Evolutionary conservation across 2,888 invertebrate genomes (phyloP).

Genomic region (Drepana falcataria): DNA sequence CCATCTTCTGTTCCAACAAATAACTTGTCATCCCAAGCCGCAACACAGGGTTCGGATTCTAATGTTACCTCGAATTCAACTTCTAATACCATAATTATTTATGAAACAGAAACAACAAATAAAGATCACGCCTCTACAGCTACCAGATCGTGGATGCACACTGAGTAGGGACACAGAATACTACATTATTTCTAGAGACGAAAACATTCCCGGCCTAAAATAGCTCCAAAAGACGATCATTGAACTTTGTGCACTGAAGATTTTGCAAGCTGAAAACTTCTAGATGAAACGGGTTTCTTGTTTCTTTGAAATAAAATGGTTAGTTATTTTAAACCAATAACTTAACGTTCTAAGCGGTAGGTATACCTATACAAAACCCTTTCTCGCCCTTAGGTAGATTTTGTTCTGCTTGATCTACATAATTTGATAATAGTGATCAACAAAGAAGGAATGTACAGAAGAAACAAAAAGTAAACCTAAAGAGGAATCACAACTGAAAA

Average conservation of each 20-base stretch:
- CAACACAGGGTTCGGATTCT: slow-evolving; percentile 58
- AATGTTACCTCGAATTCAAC: slow-evolving; percentile 49
- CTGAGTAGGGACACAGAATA: slow-evolving; percentile 19
- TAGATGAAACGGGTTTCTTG: slow-evolving; percentile 11
- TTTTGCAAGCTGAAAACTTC: slow-evolving; percentile 31
- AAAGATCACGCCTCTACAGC: no score
- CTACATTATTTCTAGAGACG: slow-evolving; percentile 6
- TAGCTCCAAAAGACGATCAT: slow-evolving; percentile 31
- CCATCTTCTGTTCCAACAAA: slow-evolving; percentile 63
- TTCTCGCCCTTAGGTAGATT: no score
- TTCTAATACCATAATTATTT: slow-evolving; percentile 47
- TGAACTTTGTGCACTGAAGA: slow-evolving; percentile 33
- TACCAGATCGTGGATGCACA: slow-evolving; percentile 6
- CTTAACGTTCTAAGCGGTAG: no score
- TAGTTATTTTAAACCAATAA: no score
- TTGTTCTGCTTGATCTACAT: no score
- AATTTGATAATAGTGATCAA: no score
- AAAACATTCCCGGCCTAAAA: slow-evolving; percentile 31
- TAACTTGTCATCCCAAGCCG: slow-evolving; percentile 53
- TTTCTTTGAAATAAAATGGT: not conserved
- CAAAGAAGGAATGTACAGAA: no score
- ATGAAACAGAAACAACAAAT: not conserved
- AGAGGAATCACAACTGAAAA: no score
- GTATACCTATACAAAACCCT: no score
- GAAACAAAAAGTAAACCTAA: no score